These are phyloP conservation scores for Macrocentrus cingulum DNA, from an alignment of 1,140 invertebrate species.

Conservation along the genomic window DNA sequence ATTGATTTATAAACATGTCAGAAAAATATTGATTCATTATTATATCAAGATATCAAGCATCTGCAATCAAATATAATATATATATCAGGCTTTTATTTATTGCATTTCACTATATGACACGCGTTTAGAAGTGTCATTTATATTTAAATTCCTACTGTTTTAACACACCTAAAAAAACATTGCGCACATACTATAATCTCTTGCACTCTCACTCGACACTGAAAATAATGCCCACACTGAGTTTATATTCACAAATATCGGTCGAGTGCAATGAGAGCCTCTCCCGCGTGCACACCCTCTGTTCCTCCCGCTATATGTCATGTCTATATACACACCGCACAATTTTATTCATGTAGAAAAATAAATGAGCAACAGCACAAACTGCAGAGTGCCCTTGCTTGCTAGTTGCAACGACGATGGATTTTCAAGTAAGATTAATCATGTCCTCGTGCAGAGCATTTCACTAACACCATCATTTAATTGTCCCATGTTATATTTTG, in stretches of 20 bases:
- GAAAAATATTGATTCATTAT: too few species aligned
- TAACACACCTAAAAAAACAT: slow-evolving; percentile 41
- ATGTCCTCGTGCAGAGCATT: neutral
- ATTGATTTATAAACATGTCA: too few species aligned
- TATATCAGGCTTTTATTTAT: slow-evolving; percentile 29
- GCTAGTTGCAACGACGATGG: slow-evolving; percentile 17
- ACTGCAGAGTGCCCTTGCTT: neutral
- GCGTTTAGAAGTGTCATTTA: slow-evolving; percentile 58
- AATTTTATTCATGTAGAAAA: neutral
- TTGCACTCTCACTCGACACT: slow-evolving; percentile 16
- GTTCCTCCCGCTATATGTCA: too few species aligned
- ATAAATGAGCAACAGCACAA: slow-evolving; percentile 20
- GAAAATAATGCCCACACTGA: slow-evolving; percentile 56
- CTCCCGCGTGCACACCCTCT: too few species aligned
- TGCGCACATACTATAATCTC: slow-evolving; percentile 40
- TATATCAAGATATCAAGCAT: too few species aligned
- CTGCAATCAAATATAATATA: slow-evolving; percentile 8
- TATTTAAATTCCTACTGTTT: slow-evolving; percentile 41
- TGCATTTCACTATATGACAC: slow-evolving; percentile 44
- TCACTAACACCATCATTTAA: slow-evolving; percentile 9
- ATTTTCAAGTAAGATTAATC: slow-evolving; percentile 29
- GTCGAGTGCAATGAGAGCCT: slow-evolving; percentile 22
- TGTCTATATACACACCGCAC: slow-evolving; percentile 1
- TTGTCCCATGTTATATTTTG: slow-evolving; percentile 11
- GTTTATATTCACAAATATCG: slow-evolving; percentile 40